These are phyloP conservation scores for Porites rus DNA, from an alignment of 92 coral and sea anemone species.

Conservation along the genomic window DNA sequence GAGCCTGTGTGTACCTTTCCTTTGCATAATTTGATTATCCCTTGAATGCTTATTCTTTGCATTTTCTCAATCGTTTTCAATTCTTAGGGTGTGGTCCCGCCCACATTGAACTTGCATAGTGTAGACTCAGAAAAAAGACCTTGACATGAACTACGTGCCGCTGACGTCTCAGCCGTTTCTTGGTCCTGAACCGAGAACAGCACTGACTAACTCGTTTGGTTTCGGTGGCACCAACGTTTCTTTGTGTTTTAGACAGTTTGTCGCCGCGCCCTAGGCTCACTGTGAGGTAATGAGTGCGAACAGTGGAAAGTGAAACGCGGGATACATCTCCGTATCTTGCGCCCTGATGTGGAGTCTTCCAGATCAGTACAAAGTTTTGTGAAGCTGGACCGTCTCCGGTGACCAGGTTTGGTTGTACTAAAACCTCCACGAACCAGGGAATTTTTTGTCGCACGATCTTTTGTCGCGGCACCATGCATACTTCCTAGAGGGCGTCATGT, in stretches of 20 bases:
- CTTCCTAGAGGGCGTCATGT: no score
- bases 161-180: constrained; percentile 72
- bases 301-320: not conserved
- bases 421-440: not conserved
- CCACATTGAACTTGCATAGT: constrained; percentile 87
- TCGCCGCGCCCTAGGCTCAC: not conserved
- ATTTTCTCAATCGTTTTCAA: not conserved
- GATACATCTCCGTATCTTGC: not conserved
- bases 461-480: no score
- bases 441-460: no score
- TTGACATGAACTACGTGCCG: constrained; percentile 85
- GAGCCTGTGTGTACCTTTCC: not conserved
- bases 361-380: not conserved
- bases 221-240: constrained; percentile 98
- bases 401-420: not conserved
- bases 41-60: not conserved
- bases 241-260: constrained; percentile 86
- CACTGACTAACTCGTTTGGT: constrained; percentile 96
- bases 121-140: constrained; percentile 79
- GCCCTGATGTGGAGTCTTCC: not conserved
- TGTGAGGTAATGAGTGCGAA: not conserved
- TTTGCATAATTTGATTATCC: no score
- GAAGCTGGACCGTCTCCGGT: not conserved
- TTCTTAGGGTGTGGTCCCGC: constrained; percentile 87
- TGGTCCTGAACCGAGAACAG: constrained; percentile 64